phyloP scores from a whole-genome alignment of 2,888 invertebrate genomes.

The Agapostemon virescens region DNA sequence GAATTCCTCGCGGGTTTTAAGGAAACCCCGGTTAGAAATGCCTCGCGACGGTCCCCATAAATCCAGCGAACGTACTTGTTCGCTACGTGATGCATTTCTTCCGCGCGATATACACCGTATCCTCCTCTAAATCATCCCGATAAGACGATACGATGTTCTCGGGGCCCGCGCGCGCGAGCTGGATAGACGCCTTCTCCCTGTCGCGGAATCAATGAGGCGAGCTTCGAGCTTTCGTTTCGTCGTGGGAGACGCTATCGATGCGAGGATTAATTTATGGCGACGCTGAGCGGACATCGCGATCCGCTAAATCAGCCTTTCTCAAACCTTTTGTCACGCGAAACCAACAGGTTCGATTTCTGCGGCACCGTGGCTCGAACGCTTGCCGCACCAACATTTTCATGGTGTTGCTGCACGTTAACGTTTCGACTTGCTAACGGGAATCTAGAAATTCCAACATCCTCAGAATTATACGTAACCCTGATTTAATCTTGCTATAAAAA shows the following conservation, averaged over 20 bases:
- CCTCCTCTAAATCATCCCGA: slow-evolving; percentile 53
- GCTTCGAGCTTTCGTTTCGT: slow-evolving; percentile 15
- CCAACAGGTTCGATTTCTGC: neutral
- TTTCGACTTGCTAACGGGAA: no score
- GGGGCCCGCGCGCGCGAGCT: neutral
- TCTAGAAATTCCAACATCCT: no score
- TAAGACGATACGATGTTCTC: slow-evolving; percentile 46
- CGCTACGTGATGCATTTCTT: slow-evolving; percentile 52
- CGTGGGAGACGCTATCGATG: slow-evolving; percentile 12
- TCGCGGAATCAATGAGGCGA: slow-evolving; percentile 43
- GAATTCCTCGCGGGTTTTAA: slow-evolving; percentile 48
- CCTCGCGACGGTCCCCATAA: slow-evolving; percentile 42
- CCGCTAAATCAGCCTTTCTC: slow-evolving; percentile 1
- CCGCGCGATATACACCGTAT: slow-evolving; percentile 56
- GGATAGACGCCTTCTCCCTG: slow-evolving; percentile 20
- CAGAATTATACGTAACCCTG: no score
- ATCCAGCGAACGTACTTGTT: slow-evolving; percentile 43
- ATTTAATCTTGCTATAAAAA: no score
- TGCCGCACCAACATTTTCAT: no score
- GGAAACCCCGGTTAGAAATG: slow-evolving; percentile 41
- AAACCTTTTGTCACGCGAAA: neutral
- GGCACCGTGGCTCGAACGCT: no score
- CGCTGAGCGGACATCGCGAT: neutral
- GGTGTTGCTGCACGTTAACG: no score
- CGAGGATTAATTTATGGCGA: slow-evolving; percentile 19